Evolutionary conservation across 1,140 invertebrate species (phyloP).

Genomic region (Drosophila bocqueti): DNA sequence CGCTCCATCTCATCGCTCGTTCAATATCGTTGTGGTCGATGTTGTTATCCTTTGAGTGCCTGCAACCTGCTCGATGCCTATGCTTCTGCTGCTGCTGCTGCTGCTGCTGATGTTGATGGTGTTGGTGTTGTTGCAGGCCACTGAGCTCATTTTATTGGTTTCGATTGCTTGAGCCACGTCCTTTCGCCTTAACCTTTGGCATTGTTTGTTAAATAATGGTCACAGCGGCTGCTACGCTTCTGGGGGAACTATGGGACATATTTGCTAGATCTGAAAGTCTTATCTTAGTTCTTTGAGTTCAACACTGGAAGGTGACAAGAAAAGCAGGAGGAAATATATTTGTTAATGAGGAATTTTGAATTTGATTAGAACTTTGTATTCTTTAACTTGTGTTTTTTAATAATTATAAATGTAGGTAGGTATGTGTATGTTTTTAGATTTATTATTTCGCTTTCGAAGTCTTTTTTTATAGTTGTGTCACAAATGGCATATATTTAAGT

Average conservation of each 20-base stretch:
- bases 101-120: conserved; percentile 26
- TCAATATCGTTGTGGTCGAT: conserved; percentile 41
- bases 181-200: conserved; percentile 57
- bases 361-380: neutral
- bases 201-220: conserved; percentile 57
- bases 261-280: conserved; percentile 33
- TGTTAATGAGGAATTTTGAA: neutral
- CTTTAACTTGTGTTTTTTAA: neutral
- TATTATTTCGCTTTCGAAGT: neutral
- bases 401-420: neutral
- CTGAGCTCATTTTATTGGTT: conserved; percentile 65
- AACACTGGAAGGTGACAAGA: conserved; percentile 39
- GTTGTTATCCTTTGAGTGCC: conserved; percentile 43
- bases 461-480: too few species aligned
- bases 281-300: conserved; percentile 43
- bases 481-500: neutral
- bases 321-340: neutral
- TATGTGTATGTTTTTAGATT: neutral
- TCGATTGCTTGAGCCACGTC: conserved; percentile 40
- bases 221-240: conserved; percentile 34
- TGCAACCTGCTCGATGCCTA: conserved; percentile 48
- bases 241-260: conserved; percentile 45
- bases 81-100: conserved; percentile 17
- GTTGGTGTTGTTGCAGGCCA: conserved; percentile 45
- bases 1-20: conserved; percentile 64